Percentiles rank a stretch among this genome's conserved stretches.
phyloP scores from a whole-genome alignment of 2,113 vertebrate genomes.

The Ploceus nigricollis region DNA sequence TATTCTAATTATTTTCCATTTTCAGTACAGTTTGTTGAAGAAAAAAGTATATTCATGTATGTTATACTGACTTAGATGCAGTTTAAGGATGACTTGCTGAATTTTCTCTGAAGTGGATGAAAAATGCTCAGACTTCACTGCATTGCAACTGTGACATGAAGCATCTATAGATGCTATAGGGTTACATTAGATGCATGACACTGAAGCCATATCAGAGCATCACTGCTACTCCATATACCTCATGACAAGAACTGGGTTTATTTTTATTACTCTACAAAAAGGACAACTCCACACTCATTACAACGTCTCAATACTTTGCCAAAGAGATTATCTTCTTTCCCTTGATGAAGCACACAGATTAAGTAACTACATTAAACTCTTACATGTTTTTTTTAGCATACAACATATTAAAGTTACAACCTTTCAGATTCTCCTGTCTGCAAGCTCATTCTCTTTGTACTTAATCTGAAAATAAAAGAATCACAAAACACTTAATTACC shows the following conservation, averaged over 20 bases:
- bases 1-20: not conserved
- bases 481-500: conserved; percentile 67
- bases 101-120: not conserved
- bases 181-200: not conserved
- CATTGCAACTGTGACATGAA: not conserved
- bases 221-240: not conserved
- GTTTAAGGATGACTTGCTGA: not conserved
- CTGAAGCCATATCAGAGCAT: not conserved
- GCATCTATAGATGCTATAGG: not conserved
- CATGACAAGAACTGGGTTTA: not conserved
- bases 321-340: not conserved
- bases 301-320: not conserved
- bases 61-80: not conserved
- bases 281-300: not conserved
- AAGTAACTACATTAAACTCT: not conserved
- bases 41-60: not conserved
- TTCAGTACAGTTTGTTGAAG: not conserved
- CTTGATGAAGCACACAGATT: not conserved
- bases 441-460: not conserved
- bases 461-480: not conserved
- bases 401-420: not conserved
- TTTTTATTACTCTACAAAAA: not conserved
- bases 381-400: accelerated
- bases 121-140: not conserved
- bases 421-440: not conserved